Base-by-base conservation (phyloP, 1,140 invertebrate genomes). In the Pogonus chalceus region DNA sequence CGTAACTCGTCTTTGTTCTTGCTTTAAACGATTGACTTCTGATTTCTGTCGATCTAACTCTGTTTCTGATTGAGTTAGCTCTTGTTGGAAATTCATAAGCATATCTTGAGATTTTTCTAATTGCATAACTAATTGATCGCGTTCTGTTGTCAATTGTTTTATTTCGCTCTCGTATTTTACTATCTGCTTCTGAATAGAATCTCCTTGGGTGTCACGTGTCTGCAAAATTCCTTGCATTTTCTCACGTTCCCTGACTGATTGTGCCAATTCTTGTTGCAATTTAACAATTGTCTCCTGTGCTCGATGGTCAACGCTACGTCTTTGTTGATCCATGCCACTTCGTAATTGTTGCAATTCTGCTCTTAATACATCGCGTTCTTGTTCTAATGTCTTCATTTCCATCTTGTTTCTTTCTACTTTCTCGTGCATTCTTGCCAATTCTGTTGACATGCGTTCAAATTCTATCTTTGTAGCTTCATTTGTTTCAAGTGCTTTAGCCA, bases 41-140 rank as follows among this genome's bases (percentile, higher is more conserved):
- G 87, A 84, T 50, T 82, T 79, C 58, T 88, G 85, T 63, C 84
- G 81, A 62, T 92, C 85, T 23, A 90, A 69, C 66, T 91, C 88
- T 22, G 80, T 77, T 71, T 92, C 88, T 56, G 85, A 84, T 53
- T 85, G 79, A 62, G 88, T 87, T 51, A 93, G 65, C 64, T 93
- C 89, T 64, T 90, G 84, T 69, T 92, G 90, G 83, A 93, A 92
- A 69, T 90, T 90, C 70, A 92, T 85, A 35, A 94, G 69, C 80
- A 94, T 92, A 62, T 92, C 90, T 68, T 93, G 90, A 3, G 87
- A 90, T 69, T 94, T 93, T 68, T 94, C 90, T 62, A 94, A 65
- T 67, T 93, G 90, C 49, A 85, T 81, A 0, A 93, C 88, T 52
- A 93, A 69, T 68, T 93, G 89, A 66, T 93, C 90, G 49, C 90